Base-by-base conservation (phyloP, 2,797 vertebrate genomes). In the Rhodeus uyekii region DNA sequence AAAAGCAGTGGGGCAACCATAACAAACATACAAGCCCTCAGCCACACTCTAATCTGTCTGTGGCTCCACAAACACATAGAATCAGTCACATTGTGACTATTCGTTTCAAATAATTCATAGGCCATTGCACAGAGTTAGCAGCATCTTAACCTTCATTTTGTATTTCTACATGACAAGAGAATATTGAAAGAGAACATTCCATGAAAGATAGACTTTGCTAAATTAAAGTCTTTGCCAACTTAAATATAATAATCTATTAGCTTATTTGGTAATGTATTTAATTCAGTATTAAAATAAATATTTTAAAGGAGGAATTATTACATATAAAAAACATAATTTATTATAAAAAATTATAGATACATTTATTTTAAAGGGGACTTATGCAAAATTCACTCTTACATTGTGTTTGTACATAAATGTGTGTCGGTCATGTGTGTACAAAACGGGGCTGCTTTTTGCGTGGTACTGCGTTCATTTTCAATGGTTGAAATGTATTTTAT, bases 1-100 rank as follows among this genome's bases (percentile, higher is more conserved):
- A 87, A 88, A 88, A 81, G 27, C 80, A 76, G 63, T 78, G 64
- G 68, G 80, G 73, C 80, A 75, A 73, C 50, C 61, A 27, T 65
- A 78, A 77, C 60, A 74, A 61, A 81, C 38, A 76, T 67, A 44
- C 65, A 77, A 58, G 8, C 78, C 53, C 53, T 69, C 73, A 68
- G 63, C 42, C 63, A 78, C 65, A 78, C 61, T 27, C 78, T 60
- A 63, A 68, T 58, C 55, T 50, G n/a, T 38, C 48, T 27, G 55
- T n/a, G 36, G 29, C 61, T 63, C 64, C 44, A 72, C 10, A 50
- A 58, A 73, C n/a, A 19, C 55, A 36, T 8, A 14, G 27, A 76
- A 27, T 72, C 36, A 50, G 32, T 14, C 63, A 78, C 60, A 42
- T 50, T 12, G 2, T 18, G 10, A 44, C 80, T 42, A 16, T 44